A percentile compares a stretch with the other conserved stretches of the same genome.
phyloP scores from a whole-genome alignment of 2,113 vertebrate species.

The Climacteris rufus region DNA sequence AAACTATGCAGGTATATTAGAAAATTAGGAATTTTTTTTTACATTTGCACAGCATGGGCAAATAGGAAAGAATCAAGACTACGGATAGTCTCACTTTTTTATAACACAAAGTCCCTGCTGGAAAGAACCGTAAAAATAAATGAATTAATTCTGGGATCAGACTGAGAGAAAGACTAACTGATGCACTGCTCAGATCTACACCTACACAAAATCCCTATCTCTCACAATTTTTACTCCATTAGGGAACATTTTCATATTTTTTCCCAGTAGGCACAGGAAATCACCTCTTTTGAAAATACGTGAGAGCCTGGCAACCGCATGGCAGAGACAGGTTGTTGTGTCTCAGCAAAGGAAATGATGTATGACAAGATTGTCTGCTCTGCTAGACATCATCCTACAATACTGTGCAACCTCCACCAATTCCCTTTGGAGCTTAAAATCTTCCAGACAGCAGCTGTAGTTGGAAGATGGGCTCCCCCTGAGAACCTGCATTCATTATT shows the following conservation, averaged over 20 bases:
- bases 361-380: not conserved
- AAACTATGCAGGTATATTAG: not conserved
- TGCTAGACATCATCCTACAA: not conserved
- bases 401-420: not conserved
- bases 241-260: not conserved
- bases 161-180: not conserved
- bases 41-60: not conserved
- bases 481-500: not conserved
- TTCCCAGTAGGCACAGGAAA: not conserved
- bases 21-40: not conserved
- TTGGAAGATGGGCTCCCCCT: fast-evolving
- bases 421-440: not conserved
- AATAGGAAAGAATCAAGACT: not conserved
- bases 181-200: not conserved
- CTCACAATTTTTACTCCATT: conserved; percentile 1
- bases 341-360: not conserved
- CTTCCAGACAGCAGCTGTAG: not conserved
- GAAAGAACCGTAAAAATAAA: not conserved
- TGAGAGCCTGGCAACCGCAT: not conserved
- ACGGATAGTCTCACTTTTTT: not conserved
- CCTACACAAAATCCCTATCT: not conserved
- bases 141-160: not conserved
- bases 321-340: not conserved
- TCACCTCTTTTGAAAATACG: not conserved
- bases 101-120: not conserved